Conservation (phyloP, 64 coral and sea anemone genomes). For the Porites australiensis region DNA sequence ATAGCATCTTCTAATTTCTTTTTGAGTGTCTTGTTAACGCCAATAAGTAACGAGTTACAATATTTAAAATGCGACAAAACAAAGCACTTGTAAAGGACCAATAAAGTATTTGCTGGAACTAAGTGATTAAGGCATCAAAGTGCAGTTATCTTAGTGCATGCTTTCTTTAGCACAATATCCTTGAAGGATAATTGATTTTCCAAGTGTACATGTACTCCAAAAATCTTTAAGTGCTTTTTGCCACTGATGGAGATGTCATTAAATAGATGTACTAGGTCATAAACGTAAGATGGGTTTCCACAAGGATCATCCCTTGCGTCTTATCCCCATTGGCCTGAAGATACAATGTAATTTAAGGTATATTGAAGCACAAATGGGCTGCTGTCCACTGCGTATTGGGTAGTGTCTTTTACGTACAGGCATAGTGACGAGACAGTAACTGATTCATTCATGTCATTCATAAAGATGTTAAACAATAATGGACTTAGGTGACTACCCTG, state of each 20-base stretch:
- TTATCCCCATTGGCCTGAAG: too few species aligned
- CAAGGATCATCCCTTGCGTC: too few species aligned
- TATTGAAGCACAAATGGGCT: conserved; percentile 16
- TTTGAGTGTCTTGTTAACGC: conserved; percentile 7
- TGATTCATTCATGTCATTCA: neutral
- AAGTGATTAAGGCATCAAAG: conserved; percentile 55
- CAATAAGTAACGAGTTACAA: neutral
- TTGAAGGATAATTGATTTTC: conserved; percentile 43
- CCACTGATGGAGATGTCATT: too few species aligned
- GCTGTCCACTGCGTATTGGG: neutral
- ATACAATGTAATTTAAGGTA: too few species aligned
- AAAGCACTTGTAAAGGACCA: conserved; percentile 24
- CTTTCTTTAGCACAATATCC: conserved; percentile 54
- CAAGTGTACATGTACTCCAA: neutral
- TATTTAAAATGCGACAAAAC: conserved; percentile 35
- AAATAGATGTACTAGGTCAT: too few species aligned
- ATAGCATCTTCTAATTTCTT: conserved; percentile 68
- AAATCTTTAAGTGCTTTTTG: conserved; percentile 8
- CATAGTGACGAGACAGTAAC: conserved; percentile 4
- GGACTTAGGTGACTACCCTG: conserved; percentile 44
- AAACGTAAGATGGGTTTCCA: too few species aligned
- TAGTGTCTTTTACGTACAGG: conserved; percentile 44
- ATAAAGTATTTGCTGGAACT: conserved; percentile 2
- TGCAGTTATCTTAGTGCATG: conserved; percentile 46
- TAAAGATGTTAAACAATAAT: neutral